These are phyloP conservation scores for Agrilus cyanescens DNA, from an alignment of 2,888 invertebrate genomes.

Conservation along the genomic window DNA sequence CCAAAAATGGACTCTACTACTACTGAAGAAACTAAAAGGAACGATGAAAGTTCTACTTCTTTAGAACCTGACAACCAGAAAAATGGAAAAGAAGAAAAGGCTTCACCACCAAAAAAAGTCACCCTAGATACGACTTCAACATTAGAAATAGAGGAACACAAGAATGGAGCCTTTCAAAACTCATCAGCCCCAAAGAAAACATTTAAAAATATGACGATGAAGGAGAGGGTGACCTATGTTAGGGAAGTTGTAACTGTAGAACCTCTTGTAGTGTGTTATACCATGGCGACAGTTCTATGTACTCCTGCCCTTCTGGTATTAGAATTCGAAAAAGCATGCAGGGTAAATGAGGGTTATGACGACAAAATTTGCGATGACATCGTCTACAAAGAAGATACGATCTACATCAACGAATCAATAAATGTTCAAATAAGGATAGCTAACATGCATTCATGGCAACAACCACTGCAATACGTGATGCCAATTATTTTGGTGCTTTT, in stretches of 20 bases:
- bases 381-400: constrained; percentile 19
- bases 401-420: constrained; percentile 32
- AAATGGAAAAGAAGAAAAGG: no score
- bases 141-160: constrained; percentile 3
- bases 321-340: constrained; percentile 46
- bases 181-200: constrained; percentile 1
- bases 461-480: constrained; percentile 27
- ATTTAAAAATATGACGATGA: constrained; percentile 11
- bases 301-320: constrained; percentile 39
- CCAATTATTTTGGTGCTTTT: constrained; percentile 31
- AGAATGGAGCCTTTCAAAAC: constrained; percentile 1
- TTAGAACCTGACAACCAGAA: no score
- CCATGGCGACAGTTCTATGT: constrained; percentile 26
- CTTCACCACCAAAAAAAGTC: no score
- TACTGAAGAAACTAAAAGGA: no score
- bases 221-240: constrained; percentile 14
- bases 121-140: neutral
- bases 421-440: constrained; percentile 38
- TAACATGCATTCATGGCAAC: constrained; percentile 33
- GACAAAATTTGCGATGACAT: constrained; percentile 39
- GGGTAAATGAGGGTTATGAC: constrained; percentile 38
- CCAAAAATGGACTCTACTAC: no score
- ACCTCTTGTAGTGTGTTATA: constrained; percentile 28
- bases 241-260: constrained; percentile 31
- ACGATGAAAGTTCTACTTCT: no score